Evolutionary conservation across 1,140 invertebrate genomes (phyloP).

Genomic region (Scaptomyza hsui): DNA sequence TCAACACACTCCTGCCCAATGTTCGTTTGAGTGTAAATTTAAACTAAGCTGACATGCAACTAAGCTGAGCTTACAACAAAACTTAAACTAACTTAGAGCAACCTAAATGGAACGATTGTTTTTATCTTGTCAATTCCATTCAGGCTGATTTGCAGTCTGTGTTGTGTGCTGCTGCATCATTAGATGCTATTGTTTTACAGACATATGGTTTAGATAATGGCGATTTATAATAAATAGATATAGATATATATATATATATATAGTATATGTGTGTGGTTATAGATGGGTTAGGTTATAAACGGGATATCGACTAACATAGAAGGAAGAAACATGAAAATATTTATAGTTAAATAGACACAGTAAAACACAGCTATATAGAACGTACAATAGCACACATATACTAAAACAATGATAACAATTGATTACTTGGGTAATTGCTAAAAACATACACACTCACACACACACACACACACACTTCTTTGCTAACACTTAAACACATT

Average conservation of each 20-base stretch:
- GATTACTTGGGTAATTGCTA: slow-evolving; percentile 71
- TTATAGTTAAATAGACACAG: slow-evolving; percentile 55
- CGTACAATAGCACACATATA: slow-evolving; percentile 63
- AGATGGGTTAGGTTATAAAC: slow-evolving; percentile 42
- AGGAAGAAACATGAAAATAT: slow-evolving; percentile 60
- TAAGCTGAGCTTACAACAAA: slow-evolving; percentile 49
- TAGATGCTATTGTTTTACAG: slow-evolving; percentile 25
- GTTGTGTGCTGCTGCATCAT: slow-evolving; percentile 4
- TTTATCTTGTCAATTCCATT: slow-evolving; percentile 18
- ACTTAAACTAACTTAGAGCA: slow-evolving; percentile 67
- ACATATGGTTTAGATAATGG: slow-evolving; percentile 23
- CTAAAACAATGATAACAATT: slow-evolving; percentile 64
- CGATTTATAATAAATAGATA: slow-evolving; percentile 27
- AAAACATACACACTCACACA: slow-evolving; percentile 25
- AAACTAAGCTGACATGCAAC: slow-evolving; percentile 51
- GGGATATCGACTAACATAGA: slow-evolving; percentile 58
- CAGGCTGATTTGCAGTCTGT: slow-evolving; percentile 10
- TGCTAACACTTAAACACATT: slow-evolving; percentile 38
- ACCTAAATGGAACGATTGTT: slow-evolving; percentile 48
- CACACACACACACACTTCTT: slow-evolving; percentile 16
- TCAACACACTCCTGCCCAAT: not conserved
- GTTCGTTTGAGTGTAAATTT: slow-evolving; percentile 14
- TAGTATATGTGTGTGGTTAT: slow-evolving; percentile 22
- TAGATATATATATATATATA: slow-evolving; percentile 36
- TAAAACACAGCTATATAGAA: slow-evolving; percentile 66